Percentiles rank a stretch among this genome's conserved stretches.
These are phyloP conservation scores for Actenoides lindsayi DNA, from an alignment of 2,113 vertebrate species.

Conservation along the genomic window DNA sequence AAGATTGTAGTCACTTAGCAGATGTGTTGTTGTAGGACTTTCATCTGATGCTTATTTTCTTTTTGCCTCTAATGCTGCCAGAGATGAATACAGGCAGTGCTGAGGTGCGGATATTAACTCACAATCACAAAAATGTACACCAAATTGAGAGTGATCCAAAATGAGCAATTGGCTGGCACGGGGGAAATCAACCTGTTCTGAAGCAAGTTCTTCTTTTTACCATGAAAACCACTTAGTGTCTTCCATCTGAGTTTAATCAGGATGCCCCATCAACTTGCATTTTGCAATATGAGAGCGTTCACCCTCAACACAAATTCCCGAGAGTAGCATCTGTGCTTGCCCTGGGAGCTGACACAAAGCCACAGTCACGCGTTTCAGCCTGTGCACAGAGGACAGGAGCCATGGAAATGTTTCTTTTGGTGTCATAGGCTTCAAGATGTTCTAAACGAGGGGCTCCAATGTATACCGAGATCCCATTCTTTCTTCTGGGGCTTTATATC, in stretches of 20 bases:
- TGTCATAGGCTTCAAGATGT: background rate
- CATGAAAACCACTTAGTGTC: no score
- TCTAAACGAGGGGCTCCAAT: background rate
- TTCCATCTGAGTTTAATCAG: background rate
- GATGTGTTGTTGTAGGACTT: background rate
- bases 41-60: background rate
- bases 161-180: background rate
- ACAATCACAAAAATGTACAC: background rate
- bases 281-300: background rate
- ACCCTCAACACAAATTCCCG: background rate
- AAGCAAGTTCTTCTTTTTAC: background rate
- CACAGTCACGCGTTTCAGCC: background rate
- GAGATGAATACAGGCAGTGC: background rate
- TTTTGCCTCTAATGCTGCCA: background rate
- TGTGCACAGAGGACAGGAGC: background rate
- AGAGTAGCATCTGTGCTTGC: background rate
- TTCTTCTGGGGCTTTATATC: background rate
- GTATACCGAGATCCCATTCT: background rate
- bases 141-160: background rate
- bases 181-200: background rate
- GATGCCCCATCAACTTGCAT: background rate
- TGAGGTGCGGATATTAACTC: background rate
- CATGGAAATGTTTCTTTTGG: background rate
- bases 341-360: background rate
- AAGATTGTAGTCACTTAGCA: background rate